Evolutionary conservation across 2,113 vertebrate genomes (phyloP).

Genomic region (Pogonocichla stellata): DNA sequence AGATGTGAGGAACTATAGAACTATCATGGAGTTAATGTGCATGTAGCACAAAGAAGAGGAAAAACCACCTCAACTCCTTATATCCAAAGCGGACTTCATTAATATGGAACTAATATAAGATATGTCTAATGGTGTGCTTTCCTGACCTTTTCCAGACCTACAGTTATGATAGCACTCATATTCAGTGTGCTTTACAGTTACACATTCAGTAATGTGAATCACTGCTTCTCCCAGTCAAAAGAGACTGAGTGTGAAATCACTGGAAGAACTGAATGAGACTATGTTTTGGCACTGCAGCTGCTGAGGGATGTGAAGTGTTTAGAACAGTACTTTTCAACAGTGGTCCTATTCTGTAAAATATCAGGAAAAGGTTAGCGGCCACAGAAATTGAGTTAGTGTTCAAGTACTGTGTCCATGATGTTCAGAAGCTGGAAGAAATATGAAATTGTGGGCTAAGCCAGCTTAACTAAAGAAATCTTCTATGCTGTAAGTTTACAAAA

Average conservation of each 20-base stretch:
- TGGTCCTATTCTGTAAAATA: background rate
- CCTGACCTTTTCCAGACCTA: slow-evolving; percentile 50
- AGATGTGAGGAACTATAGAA: background rate
- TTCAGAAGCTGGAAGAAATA: background rate
- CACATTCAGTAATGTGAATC: slow-evolving; percentile 20
- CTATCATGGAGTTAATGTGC: background rate
- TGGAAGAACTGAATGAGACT: slow-evolving; percentile 42
- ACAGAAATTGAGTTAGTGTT: background rate
- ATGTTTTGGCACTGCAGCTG: background rate
- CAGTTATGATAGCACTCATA: background rate
- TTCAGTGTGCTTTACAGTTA: slow-evolving; percentile 19
- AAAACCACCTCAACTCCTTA: background rate
- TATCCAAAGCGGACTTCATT: background rate
- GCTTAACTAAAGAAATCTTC: background rate
- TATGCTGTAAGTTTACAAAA: background rate
- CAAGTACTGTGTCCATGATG: background rate
- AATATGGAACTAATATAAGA: background rate
- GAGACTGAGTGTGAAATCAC: background rate
- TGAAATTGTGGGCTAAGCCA: background rate
- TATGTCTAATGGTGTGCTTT: background rate
- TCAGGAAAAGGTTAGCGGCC: background rate
- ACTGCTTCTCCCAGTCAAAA: background rate
- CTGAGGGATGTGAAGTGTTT: background rate
- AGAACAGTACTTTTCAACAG: background rate
- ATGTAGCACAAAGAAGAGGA: background rate